Base-by-base conservation (phyloP, 1,140 invertebrate species). In the Phymastichus coffea region DNA sequence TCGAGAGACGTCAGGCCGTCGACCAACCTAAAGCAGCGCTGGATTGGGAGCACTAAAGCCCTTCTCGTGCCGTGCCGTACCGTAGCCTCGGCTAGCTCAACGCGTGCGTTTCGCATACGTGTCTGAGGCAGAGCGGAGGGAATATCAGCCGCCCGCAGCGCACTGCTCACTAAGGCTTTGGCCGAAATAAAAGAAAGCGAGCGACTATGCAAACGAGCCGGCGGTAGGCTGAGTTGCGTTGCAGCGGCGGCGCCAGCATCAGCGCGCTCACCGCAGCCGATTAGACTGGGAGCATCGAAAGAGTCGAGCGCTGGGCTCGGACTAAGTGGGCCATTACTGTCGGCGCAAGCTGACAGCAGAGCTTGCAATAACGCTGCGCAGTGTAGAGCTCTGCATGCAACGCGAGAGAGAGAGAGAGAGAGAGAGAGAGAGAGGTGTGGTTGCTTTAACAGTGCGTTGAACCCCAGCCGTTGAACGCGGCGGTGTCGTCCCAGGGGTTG, bases 1-100 rank as follows among this genome's bases (percentile, higher is more conserved):
- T 68, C 64, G 66, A 63, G 69, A 67, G 69, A 66, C 68, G 68
- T 63, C 68, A 65, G 70, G 69, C 69, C 73, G 69, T 61, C 63
- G 65, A 8, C 6, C 28, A 30, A 6, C 6, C 6, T 6, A 8
- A 12, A 30, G 28, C 28, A 30, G 28, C 12, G 10, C 7, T 23
- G 41, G 25, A 44, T 12, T 44, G 7, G 15, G 25, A 54, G 4
- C 26, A 20, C 10, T 26, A 20, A 54, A 54, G 51, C 38, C 26
- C 17, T 19, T 44, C 26, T 33, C 9, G 9, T 12, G 17, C 7
- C 38, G 3, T 10, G 7, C n/a, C 3, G n/a, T n/a, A n/a, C 17
- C 22, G 15, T 4, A n/a, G 17, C 22, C 52, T 43, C 33, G 23
- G 22, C 26, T 14, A 14, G 14, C 3, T 6, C 20, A 1, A 40